Percentiles rank a stretch among this genome's conserved stretches.
Evolutionary conservation across 2,797 vertebrate genomes (phyloP).

Genomic region (Paratrypauchen microcephalus): DNA sequence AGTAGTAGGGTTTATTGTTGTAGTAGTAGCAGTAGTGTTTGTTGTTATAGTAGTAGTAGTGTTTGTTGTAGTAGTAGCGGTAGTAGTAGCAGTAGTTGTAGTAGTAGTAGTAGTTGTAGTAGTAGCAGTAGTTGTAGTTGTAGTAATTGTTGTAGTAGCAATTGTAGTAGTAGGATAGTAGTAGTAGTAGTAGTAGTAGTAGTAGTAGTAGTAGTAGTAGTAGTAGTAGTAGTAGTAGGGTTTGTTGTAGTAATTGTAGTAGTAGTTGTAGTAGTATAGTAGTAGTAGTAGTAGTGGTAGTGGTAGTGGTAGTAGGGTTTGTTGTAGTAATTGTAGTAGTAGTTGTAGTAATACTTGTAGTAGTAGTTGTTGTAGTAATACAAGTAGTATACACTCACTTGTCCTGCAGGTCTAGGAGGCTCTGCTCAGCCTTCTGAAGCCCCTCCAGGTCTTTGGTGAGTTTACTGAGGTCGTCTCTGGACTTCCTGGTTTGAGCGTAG

Average conservation of each 20-base stretch:
- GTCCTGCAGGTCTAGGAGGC: conserved; percentile 89
- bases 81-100: no score
- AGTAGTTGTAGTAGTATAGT: not conserved
- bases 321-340: not conserved
- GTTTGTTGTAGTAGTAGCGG: no score
- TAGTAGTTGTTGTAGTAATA: not conserved
- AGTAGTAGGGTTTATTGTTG: no score
- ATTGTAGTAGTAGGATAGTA: no score
- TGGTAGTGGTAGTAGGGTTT: not conserved
- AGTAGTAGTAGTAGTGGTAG: not conserved
- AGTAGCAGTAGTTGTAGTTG: no score
- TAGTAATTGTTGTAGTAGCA: no score
- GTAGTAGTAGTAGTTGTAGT: no score
- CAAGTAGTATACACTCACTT: conserved; percentile 74
- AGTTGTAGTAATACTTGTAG: not conserved
- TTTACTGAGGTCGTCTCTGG: conserved; percentile 87
- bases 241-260: not conserved
- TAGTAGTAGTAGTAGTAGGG: no score
- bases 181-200: no score
- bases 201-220: no score
- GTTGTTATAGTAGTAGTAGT: no score
- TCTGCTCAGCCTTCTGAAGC: conserved; percentile 90
- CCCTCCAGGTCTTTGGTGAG: conserved; percentile 95
- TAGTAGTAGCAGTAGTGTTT: no score
- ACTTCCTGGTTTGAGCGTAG: conserved; percentile 85